Base-by-base conservation (phyloP, 2,113 vertebrate genomes). In the Dissostichus mawsoni region DNA sequence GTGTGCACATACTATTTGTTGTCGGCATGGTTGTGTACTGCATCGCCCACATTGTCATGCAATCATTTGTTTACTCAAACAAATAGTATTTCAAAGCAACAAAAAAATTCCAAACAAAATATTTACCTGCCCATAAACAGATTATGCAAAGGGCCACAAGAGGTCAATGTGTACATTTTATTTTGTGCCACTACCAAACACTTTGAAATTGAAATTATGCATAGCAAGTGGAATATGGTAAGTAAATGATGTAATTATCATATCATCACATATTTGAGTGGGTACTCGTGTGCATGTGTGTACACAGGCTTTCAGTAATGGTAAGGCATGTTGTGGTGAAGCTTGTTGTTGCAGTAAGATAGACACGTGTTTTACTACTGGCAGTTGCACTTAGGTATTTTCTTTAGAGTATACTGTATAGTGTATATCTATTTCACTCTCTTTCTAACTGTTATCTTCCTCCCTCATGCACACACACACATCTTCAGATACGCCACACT, bases 381-480 rank as follows among this genome's bases (percentile, higher is more conserved):
- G 52, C 5, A 65, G 23, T 17, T 47, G 12, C 52, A 58, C 18
- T n/a, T 67, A n/a, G 3, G 44, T 59, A 29, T 62, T 67, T 18
- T 69, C 25, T 18, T 77, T 53, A n/a, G 9, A 41, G 7, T 41
- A 41, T 41, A 41, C 10, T 29, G 36, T 52, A n/a, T 62, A 17
- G 1, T 16, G 3, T 29, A 48, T 33, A n/a, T 16, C 10, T 55
- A 0, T 16, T 18, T 52, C 16, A 45, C 36, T 65, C 13, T 56
- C 18, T 48, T 11, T 64, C n/a, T 44, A 16, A 23, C 14, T 47
- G 17, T 53, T n/a, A 63, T 62, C 13, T 41, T 29, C 48, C 13
- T n/a, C 9, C 23, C 51, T 36, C 61, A 78, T 41, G 10, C 61
- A 69, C 41, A 36, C 33, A 58, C 44, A 64, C 50, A 56, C 58